phyloP scores from a whole-genome alignment of 35 echinoderm and acorn worm species.

The Amphiura filiformis region DNA sequence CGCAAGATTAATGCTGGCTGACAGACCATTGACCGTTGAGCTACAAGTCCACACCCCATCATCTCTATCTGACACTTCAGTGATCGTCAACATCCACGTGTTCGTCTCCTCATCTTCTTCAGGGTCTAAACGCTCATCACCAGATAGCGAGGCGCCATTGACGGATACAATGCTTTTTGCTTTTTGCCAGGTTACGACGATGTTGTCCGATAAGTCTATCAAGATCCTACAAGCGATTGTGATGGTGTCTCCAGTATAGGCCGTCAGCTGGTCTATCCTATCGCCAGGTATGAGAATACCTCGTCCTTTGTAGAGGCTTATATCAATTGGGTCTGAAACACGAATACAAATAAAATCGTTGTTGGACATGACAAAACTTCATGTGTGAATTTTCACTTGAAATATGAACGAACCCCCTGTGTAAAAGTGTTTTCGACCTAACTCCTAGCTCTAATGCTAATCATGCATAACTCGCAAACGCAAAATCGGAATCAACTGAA shows the following conservation, averaged over 20 bases:
- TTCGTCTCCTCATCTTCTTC: background rate
- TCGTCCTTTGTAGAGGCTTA: background rate
- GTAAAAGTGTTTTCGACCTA: no score
- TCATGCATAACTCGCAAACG: no score
- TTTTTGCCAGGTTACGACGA: background rate
- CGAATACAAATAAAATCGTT: background rate
- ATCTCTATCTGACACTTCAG: background rate
- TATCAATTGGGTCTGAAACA: background rate
- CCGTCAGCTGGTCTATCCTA: background rate
- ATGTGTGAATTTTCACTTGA: no score
- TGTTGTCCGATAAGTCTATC: background rate
- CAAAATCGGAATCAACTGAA: no score
- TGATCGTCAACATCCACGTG: background rate
- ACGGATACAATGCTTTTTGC: background rate
- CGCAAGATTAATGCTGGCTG: background rate
- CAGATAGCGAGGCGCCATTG: background rate
- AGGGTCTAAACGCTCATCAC: background rate
- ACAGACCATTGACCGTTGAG: background rate
- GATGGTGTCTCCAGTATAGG: background rate
- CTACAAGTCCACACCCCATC: background rate
- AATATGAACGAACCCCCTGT: no score
- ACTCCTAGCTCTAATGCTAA: no score
- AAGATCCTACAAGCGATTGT: background rate
- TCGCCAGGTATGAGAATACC: background rate
- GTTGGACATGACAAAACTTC: no score